phyloP scores from a whole-genome alignment of 2,888 invertebrate genomes.

The Agrotis segetum region DNA sequence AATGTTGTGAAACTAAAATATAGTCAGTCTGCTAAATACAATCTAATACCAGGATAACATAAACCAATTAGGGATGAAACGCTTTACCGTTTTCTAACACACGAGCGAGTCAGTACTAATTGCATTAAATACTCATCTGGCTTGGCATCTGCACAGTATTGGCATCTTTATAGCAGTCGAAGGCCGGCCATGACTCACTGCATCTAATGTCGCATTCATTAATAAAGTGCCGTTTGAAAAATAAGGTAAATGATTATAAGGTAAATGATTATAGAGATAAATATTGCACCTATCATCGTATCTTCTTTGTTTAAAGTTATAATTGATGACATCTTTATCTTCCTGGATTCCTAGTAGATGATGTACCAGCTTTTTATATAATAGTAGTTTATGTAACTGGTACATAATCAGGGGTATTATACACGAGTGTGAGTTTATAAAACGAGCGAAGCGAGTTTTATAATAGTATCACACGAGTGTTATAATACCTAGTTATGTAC shows the following conservation, averaged over 20 bases:
- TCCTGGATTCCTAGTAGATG: slow-evolving; percentile 42
- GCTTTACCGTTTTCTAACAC: slow-evolving; percentile 34
- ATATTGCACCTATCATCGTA: slow-evolving; percentile 33
- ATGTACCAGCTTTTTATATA: not conserved
- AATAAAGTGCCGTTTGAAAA: slow-evolving; percentile 40
- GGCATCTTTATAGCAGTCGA: slow-evolving; percentile 38
- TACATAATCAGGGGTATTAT: too few relatives aligned
- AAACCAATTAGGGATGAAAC: slow-evolving; percentile 55
- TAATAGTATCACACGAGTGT: too few relatives aligned
- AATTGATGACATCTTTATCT: slow-evolving; percentile 33
- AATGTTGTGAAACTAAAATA: not conserved
- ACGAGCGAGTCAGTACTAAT: slow-evolving; percentile 57
- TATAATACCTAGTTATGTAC: too few relatives aligned
- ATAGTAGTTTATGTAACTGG: too few relatives aligned
- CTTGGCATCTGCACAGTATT: slow-evolving; percentile 55
- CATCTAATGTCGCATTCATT: slow-evolving; percentile 41
- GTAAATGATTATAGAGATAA: slow-evolving; percentile 31
- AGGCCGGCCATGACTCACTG: slow-evolving; percentile 46
- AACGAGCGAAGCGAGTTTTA: too few relatives aligned
- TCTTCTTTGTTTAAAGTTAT: slow-evolving; percentile 32
- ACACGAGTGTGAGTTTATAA: too few relatives aligned
- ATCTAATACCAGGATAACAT: slow-evolving; percentile 37
- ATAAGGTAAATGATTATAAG: slow-evolving; percentile 42
- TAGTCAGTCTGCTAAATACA: slow-evolving; percentile 15
- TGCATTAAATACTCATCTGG: slow-evolving; percentile 46